phyloP scores from a whole-genome alignment of 2,113 vertebrate species.

The Petrocephalus zakoni region DNA sequence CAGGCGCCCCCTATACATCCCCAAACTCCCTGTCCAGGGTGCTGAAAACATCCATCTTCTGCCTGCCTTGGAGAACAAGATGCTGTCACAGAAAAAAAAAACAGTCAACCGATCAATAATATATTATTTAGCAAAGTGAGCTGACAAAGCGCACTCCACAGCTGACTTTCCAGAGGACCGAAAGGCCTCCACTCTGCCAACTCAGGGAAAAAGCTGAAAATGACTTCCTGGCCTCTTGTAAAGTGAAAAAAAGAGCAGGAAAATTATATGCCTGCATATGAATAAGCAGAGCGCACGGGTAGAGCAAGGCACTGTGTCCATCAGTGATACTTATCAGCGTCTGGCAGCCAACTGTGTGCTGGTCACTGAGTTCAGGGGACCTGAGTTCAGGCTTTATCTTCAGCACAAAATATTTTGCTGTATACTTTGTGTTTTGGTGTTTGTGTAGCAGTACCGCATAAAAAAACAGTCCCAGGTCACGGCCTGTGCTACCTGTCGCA shows the following conservation, averaged over 20 bases:
- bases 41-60: slow-evolving; percentile 12
- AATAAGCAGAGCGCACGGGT: not conserved
- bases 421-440: not conserved
- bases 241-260: not conserved
- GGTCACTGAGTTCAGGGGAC: not conserved
- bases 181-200: not conserved
- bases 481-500: not conserved
- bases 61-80: not conserved
- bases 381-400: not conserved
- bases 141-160: not conserved
- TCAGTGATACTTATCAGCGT: not conserved
- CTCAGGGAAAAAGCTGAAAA: not conserved
- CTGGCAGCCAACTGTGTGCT: not conserved
- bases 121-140: not conserved
- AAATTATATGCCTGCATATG: not conserved
- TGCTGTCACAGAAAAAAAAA: not conserved
- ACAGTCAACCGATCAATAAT: not conserved
- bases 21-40: slow-evolving; percentile 19
- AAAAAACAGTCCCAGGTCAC: not conserved
- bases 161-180: not conserved
- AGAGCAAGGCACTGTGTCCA: not conserved
- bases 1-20: not conserved
- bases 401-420: not conserved
- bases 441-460: not conserved
- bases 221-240: not conserved